Evolutionary conservation across 2,113 vertebrate species (phyloP), one percentile per base, ranked within the genome.

Genomic region (Oxyruncus cristatus): DNA sequence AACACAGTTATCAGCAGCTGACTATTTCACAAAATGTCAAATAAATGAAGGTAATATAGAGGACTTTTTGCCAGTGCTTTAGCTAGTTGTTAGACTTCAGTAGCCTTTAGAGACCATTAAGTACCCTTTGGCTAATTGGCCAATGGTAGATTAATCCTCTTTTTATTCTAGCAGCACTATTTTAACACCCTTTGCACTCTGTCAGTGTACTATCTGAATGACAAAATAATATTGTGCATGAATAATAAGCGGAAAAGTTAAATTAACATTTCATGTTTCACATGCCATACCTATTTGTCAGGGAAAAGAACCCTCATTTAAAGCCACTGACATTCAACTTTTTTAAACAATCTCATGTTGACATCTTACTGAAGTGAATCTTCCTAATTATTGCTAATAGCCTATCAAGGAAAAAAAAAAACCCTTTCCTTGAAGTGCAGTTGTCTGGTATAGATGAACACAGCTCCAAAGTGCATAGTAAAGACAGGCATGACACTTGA

Each of bases 231-330:
- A 98, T 97, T 97, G 97, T 97, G 95, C 98, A 98, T 98, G 98
- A 98, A 98, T 98, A 98, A 98, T 98, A 98, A 98, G 97, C 88
- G 98, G 98, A 98, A 98, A 98, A 98, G 97, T 97, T 98, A 98
- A 98, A 98, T 98, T 98, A 98, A 97, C 98, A 98, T 98, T 98
- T 98, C 98, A 98, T 97, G 92, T 98, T 98, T 98, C 96, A 98
- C 89, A 97, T 97, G 97, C 92, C 97, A 98, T 98, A 98, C 97
- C 94, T 97, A 89, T 86, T 93, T 98, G 97, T 98, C 98, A 98
- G 93, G 39, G 26, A 78, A 68, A 98, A 96, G 93, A 96, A 97
- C 65, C 95, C 96, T 98, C 97, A 98, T 98, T 98, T 98, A 98
- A 98, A 98, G 95, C 97, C 97, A 97, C 96, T 98, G 98, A 98